Evolutionary conservation across 2,888 invertebrate species (phyloP).

Genomic region (Platyscelio sp.): DNA sequence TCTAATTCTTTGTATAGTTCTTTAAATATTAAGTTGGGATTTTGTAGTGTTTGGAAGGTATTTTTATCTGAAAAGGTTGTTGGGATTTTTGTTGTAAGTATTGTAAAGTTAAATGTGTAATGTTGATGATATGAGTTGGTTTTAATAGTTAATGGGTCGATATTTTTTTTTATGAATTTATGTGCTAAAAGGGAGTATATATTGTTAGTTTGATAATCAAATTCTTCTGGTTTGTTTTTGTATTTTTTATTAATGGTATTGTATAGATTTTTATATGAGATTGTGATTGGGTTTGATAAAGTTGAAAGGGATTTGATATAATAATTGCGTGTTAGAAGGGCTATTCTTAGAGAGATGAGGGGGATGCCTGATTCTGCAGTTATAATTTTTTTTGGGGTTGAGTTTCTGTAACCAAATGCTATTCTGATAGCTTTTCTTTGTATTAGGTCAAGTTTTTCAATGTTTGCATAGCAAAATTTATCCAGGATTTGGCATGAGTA

Average conservation of each 20-base stretch:
- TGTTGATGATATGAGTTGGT: too few relatives aligned
- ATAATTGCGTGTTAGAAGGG: not conserved
- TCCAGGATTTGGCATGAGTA: constrained; percentile 1
- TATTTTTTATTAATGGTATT: too few relatives aligned
- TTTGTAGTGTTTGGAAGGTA: too few relatives aligned
- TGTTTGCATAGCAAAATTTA: not conserved
- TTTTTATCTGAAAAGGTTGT: not conserved
- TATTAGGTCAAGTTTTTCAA: not conserved
- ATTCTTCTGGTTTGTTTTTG: not conserved
- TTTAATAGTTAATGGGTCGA: not conserved
- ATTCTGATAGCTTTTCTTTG: constrained; percentile 22
- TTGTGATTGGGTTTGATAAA: not conserved
- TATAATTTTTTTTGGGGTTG: constrained; percentile 8
- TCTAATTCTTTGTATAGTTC: not conserved
- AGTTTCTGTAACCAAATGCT: constrained; percentile 9
- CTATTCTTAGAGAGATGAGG: not conserved
- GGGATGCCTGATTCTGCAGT: not conserved
- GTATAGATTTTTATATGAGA: not conserved
- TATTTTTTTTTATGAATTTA: constrained; percentile 11
- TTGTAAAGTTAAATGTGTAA: too few relatives aligned
- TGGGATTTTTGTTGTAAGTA: too few relatives aligned
- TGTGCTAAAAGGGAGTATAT: not conserved
- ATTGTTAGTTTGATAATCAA: not conserved
- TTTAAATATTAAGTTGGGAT: too few relatives aligned
- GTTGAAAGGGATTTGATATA: not conserved